A percentile compares a stretch with the other conserved stretches of the same genome.
phyloP scores from a whole-genome alignment of 2,797 vertebrate genomes.

The Leptoclinus maculatus region DNA sequence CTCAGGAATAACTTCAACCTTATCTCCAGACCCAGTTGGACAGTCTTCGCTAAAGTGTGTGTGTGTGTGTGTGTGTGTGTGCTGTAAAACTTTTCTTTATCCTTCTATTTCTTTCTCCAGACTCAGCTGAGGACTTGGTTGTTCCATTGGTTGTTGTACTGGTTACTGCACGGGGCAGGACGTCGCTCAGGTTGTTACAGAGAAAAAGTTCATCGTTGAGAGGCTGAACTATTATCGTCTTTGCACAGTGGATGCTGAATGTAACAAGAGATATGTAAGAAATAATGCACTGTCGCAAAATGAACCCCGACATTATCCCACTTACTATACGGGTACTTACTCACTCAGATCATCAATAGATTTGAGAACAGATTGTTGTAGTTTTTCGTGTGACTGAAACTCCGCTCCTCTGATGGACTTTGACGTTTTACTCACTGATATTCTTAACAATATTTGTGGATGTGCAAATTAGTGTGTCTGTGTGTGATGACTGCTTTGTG shows the following conservation, averaged over 20 bases:
- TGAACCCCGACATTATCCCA: too few relatives aligned
- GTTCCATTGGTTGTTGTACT: background rate
- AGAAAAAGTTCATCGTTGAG: background rate
- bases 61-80: slow-evolving; percentile 5
- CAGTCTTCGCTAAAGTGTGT: background rate
- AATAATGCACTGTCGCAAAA: background rate
- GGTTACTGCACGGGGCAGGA: background rate
- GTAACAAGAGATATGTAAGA: background rate
- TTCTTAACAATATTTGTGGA: background rate
- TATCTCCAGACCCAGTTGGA: slow-evolving; percentile 63
- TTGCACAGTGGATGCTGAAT: background rate
- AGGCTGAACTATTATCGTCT: background rate
- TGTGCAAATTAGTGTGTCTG: background rate
- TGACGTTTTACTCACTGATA: background rate
- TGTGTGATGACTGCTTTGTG: background rate
- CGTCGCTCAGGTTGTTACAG: background rate
- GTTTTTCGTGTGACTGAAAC: background rate
- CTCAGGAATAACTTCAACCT: slow-evolving; percentile 37
- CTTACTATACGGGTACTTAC: too few relatives aligned
- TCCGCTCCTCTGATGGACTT: background rate
- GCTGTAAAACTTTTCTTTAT: slow-evolving; percentile 34
- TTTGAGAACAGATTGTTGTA: background rate
- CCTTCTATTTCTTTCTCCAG: background rate
- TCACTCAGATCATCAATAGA: background rate
- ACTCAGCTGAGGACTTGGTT: slow-evolving; percentile 18